Conservation (phyloP, 2,113 vertebrate species). For the Centropus unirufus region DNA sequence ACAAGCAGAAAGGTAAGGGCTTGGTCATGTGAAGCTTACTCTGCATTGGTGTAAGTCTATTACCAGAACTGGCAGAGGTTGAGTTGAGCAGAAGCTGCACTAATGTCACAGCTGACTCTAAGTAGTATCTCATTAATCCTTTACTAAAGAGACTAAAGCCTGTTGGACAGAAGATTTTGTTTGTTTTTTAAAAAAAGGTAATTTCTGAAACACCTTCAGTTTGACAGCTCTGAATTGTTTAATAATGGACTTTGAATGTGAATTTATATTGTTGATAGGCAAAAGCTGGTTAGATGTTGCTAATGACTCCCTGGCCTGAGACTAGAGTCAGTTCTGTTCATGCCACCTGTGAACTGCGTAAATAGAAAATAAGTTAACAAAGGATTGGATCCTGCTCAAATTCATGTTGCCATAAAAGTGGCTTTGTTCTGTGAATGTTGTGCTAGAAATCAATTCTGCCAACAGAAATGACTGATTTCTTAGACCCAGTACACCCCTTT, state of each 20-base stretch:
- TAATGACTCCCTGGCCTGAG: not conserved
- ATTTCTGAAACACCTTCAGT: not conserved
- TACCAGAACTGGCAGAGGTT: not conserved
- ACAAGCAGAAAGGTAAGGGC: conserved; percentile 57
- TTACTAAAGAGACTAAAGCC: not conserved
- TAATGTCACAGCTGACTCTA: not conserved
- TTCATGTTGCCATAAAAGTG: not conserved
- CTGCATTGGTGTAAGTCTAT: not conserved
- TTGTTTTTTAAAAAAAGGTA: not conserved
- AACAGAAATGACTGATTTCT: not conserved
- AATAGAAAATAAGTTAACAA: not conserved
- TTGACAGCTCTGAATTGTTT: not conserved
- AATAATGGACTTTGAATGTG: not conserved
- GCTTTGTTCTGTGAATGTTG: not conserved
- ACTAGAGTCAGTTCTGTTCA: not conserved
- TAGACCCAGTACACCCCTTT: not conserved
- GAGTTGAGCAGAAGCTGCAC: not conserved
- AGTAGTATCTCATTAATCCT: accelerated
- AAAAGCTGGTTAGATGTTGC: not conserved
- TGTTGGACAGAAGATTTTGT: not conserved
- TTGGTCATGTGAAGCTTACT: not conserved
- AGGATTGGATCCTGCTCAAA: not conserved
- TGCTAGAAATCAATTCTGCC: not conserved
- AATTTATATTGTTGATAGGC: not conserved
- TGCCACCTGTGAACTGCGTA: not conserved